Evolutionary conservation across 2,888 invertebrate species (phyloP), one percentile per base, ranked within the genome.

Genomic region (Helicoverpa assulta): DNA sequence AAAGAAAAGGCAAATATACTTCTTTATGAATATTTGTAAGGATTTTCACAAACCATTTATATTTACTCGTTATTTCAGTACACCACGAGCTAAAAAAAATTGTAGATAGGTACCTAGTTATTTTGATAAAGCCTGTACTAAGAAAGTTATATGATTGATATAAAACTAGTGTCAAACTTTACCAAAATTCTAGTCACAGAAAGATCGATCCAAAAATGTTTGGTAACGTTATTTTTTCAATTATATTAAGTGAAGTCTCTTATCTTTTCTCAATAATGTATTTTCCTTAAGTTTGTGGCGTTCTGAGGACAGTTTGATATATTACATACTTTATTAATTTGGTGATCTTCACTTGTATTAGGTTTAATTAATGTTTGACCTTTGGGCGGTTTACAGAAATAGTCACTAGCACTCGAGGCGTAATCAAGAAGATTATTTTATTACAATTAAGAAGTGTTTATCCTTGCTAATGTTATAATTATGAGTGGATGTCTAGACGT

Each of bases 161-260:
- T 10, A 40, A 40, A 40, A 40, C 40, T 40, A 40, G 33, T 14
- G 12, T 33, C 33, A 33, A 33, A 40, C 14, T 40, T 40, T 12
- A 40, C 40, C 4, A 12, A 40, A 40, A 40, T 14, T 14, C 40
- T 47, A 4, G 47, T 51, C 37, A 43, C 18, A 12, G 5, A 40
- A 26, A 55, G 6, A 29, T 54, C 6, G 14, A 18, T 7, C 14
- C 10, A 5, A 57, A 43, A 51, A 52, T 29, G 55, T 26, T 14
- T 26, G 55, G n/a, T 21, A 10, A 10, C 12, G 21, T 18, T 7
- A 26, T 10, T 5, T 26, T 33, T 55, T 10, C 29, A 40, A 33
- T 58, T 50, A 50, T 10, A 74, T n/a, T 19, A 19, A 73, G 67
- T 55, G 19, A 4, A 29, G 26, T 16, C 57, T 47, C 14, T 70